Conservation (phyloP, 1,140 invertebrate genomes). For the Drosophila baimaii region DNA sequence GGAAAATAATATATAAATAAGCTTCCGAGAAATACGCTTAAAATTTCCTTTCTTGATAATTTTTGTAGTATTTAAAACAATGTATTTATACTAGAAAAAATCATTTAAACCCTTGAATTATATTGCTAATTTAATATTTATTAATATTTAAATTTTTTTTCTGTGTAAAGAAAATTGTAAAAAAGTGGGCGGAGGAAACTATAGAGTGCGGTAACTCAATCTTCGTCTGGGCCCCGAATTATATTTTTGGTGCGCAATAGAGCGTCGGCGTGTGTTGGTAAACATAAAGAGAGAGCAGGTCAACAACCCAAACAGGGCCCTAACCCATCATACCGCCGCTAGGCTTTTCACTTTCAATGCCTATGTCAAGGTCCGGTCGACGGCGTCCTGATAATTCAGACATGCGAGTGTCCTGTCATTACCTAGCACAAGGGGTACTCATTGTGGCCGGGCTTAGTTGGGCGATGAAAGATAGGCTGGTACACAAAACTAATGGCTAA, state of each 20-base stretch:
- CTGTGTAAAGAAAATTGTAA: conserved; percentile 9
- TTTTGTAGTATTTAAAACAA: no score
- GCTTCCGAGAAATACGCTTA: no score
- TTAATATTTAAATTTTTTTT: background rate
- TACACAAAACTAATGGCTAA: background rate
- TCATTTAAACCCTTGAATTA: no score
- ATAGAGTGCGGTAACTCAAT: conserved; percentile 57
- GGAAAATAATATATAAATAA: no score
- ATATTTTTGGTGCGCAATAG: conserved; percentile 66
- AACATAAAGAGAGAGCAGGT: conserved; percentile 55
- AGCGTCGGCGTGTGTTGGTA: conserved; percentile 46
- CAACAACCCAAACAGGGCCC: conserved; percentile 49
- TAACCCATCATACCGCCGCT: background rate
- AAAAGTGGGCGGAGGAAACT: conserved; percentile 17
- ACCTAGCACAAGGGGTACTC: conserved; percentile 42
- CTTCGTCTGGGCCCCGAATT: conserved; percentile 28
- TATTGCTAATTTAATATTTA: no score
- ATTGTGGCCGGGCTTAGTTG: background rate
- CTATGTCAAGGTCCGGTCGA: conserved; percentile 62
- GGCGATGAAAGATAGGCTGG: conserved; percentile 29
- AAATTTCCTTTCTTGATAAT: no score
- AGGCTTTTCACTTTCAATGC: conserved; percentile 59
- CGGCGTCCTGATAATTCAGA: conserved; percentile 31
- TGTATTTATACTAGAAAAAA: no score
- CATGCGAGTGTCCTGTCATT: conserved; percentile 41